Evolutionary conservation across 2,888 invertebrate species (phyloP), one percentile per base, ranked within the genome.

Genomic region (Phaedon cochleariae): DNA sequence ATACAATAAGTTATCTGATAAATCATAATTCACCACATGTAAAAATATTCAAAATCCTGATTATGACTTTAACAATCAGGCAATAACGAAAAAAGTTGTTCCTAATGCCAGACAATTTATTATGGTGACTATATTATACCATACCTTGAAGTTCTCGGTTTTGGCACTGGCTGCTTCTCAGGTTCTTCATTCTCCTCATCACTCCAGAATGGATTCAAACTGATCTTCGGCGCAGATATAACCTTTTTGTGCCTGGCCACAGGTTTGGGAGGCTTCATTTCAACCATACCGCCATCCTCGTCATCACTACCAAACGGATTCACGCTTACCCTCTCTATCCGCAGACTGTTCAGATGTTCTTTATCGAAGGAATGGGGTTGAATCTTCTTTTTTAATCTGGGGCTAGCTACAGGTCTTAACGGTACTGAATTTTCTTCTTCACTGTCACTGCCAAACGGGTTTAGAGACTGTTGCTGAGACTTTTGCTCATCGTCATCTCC

Each of bases 121-220:
- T n/a, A n/a, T n/a, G n/a, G n/a, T 41, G 5, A 41, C n/a, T 15
- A 41, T 10, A n/a, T 15, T 6, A 45, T 20, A 2, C 18, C 71
- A 75, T 73, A 86, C 85, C 81, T 85, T 46, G 81, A 75, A 9
- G 77, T 80, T 75, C 87, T 80, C 18, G 87, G 87, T 74, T 82
- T 84, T 20, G 86, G 86, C 57, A 85, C 80, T 2, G 87, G 86
- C 57, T 68, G 64, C 55, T 64, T 62, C 49, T 85, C 85, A 64
- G 87, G 86, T 59, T 88, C 88, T 29, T 86, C 85, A 31, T 87
- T 87, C 71, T 90, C 90, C 73, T 91, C 91, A 29, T 87, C 90
- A 70, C 75, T 79, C 12, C 79, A 78, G 80, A 93, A 93, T 0
- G 93, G 92, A 85, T 92, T 93, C 21, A 86, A 77, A 74, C 81